Base-by-base conservation (phyloP, 2,888 invertebrate genomes). In the Empis livida region DNA sequence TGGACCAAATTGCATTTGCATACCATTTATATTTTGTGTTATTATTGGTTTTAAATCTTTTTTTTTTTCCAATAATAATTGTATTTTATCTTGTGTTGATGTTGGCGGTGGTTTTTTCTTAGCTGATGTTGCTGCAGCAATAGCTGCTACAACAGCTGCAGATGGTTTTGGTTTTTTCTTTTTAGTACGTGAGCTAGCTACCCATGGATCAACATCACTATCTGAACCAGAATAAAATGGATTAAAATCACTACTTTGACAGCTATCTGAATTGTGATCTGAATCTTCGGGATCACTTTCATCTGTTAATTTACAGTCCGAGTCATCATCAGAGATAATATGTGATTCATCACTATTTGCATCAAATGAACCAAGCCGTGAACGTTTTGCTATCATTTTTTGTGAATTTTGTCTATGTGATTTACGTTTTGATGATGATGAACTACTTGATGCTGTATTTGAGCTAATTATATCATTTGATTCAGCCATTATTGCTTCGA, bases 161-260 rank as follows among this genome's bases (percentile, higher is more conserved):
- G 44, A 38, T 13, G 43, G 5, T 23, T 74, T 72, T 51, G 76
- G 75, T 59, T 78, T 78, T 60, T 77, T 77, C 47, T 78, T 77
- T 15, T 77, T 73, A 53, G 78, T 79, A 53, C 81, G 78, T 53
- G 81, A 78, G 44, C 79, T 73, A 14, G 75, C 73, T 40, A 86
- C 77, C 87, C 90, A 89, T 0, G 88, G 89, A 70, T 90, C 89
- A 76, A 70, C 72, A 76, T 84, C 85, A 56, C 82, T 82, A 59
- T 90, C 89, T 38, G 85, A 84, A 60, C 84, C 91, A 44, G 79
- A 83, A 64, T 84, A 85, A 61, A 89, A 90, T n/a, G 93, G 94
- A 73, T 95, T 94, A 65, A 90, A 91, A 71, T 91, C 92, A 49
- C 84, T 84, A 56, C 84, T 84, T 47, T 71, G 73, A 55, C 79